These are phyloP conservation scores for Drosophila sechellia DNA, from an alignment of 1,140 invertebrate genomes.

Conservation along the genomic window DNA sequence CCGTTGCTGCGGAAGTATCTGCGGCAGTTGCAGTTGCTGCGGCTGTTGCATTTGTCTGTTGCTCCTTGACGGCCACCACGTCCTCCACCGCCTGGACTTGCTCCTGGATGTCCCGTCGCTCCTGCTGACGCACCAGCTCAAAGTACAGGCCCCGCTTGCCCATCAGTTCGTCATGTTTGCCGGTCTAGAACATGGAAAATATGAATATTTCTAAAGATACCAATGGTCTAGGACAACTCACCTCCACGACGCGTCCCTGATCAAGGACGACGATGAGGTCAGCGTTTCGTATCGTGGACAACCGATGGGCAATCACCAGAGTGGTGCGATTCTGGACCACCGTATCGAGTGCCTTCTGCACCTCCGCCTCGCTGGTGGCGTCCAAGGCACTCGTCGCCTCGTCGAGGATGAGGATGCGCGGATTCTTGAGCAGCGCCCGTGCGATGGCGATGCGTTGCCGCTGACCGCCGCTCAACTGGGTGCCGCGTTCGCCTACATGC, in stretches of 20 bases:
- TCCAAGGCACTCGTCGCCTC: slow-evolving; percentile 97
- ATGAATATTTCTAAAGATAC: neutral
- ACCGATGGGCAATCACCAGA: slow-evolving; percentile 94
- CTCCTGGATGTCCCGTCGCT: slow-evolving; percentile 74
- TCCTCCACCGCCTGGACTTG: slow-evolving; percentile 57
- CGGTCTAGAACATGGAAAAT: slow-evolving; percentile 85
- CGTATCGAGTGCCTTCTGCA: slow-evolving; percentile 92
- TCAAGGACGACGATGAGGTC: slow-evolving; percentile 94
- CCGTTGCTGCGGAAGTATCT: neutral
- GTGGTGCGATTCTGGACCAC: slow-evolving; percentile 92
- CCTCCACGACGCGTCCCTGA: slow-evolving; percentile 92
- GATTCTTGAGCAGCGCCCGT: slow-evolving; percentile 94
- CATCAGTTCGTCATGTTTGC: slow-evolving; percentile 93
- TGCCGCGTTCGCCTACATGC: slow-evolving; percentile 94
- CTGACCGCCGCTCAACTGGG: slow-evolving; percentile 95
- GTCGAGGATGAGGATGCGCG: slow-evolving; percentile 93
- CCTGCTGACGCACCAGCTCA: slow-evolving; percentile 84
- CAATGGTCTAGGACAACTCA: slow-evolving; percentile 73
- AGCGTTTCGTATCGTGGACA: slow-evolving; percentile 94
- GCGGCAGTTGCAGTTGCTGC: neutral
- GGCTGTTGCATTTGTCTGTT: neutral
- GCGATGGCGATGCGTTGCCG: slow-evolving; percentile 96
- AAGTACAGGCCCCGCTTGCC: slow-evolving; percentile 90
- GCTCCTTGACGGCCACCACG: slow-evolving; percentile 33
- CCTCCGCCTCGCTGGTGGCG: slow-evolving; percentile 94